Base-by-base conservation (phyloP, 2,888 invertebrate genomes). In the Erannis defoliaria region DNA sequence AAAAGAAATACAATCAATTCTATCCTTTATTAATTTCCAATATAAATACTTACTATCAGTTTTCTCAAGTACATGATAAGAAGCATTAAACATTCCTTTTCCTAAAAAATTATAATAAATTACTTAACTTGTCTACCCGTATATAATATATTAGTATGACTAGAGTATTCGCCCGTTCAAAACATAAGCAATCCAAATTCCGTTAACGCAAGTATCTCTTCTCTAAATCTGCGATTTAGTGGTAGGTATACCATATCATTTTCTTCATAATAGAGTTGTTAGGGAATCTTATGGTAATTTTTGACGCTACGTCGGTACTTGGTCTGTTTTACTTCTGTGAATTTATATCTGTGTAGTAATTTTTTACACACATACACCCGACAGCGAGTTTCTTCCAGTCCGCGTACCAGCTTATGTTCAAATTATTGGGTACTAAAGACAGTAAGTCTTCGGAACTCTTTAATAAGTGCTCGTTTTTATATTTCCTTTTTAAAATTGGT, bases 11-110 rank as follows among this genome's bases (percentile, higher is more conserved):
- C 29, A 40, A 55, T 55, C 38, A 48, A 55, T 55, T 37, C 48
- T 55, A 21, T 46, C 38, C 48, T 55, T 55, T 55, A 55, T 26
- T 55, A n/a, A 55, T 55, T 40, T 40, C 26, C 14, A 50, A 35
- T 49, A 14, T 31, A 14, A 18, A 31, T 6, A 33, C 9, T 6
- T 6, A 46, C 5, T 10, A 18, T 29, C 23, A 14, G 6, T 29
- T 14, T 9, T 18, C 18, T 46, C 31, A 31, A 46, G 19, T 46
- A 46, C 31, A 31, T 46, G 2, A 46, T 45, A 16, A n/a, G 26
- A 2, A 43, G 23, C 45, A 45, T 31, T 46, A 46, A 1, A 43
- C 12, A 45, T 26, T 45, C 1, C 18, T 31, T 31, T 31, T 46
- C 46, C 2, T 29, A 10, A 45, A 45, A 29, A 43, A n/a, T 14